These are phyloP conservation scores for Tiliacea aurago DNA, from an alignment of 2,888 invertebrate genomes.

Conservation along the genomic window DNA sequence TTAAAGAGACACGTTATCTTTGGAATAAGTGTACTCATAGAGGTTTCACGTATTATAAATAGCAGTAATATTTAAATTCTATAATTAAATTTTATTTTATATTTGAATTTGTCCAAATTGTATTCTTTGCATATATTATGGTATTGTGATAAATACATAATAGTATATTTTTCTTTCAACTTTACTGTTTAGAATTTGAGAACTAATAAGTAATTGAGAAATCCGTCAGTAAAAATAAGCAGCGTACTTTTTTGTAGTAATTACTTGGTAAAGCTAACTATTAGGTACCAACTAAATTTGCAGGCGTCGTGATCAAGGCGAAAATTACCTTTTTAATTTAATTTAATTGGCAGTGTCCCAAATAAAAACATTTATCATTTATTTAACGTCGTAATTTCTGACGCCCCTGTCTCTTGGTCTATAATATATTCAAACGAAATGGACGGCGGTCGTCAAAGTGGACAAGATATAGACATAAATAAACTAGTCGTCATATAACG, in stretches of 20 bases:
- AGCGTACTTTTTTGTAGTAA: constrained; percentile 4
- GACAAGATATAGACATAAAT: constrained; percentile 68
- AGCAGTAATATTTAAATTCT: not conserved
- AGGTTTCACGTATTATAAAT: not conserved
- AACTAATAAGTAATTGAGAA: not conserved
- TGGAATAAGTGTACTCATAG: not conserved
- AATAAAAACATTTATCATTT: constrained; percentile 34
- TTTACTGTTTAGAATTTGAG: not conserved
- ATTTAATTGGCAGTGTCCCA: constrained; percentile 14
- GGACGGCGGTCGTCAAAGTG: constrained; percentile 72
- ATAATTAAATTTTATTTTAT: not conserved
- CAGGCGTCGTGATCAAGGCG: constrained; percentile 27
- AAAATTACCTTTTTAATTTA: constrained; percentile 32
- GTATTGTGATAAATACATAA: not conserved
- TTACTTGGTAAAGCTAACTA: not conserved
- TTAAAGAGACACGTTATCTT: not conserved
- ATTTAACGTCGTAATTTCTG: constrained; percentile 32
- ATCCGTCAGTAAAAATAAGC: constrained; percentile 7
- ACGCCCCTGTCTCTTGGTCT: constrained; percentile 52
- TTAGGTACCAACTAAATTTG: constrained; percentile 14
- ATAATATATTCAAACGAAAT: constrained; percentile 68
- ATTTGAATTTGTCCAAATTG: not conserved
- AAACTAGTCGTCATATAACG: constrained; percentile 70
- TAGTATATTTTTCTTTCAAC: not conserved
- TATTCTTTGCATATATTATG: not conserved